Percentiles rank a stretch among this genome's conserved stretches.
Conservation (phyloP, 2,113 vertebrate species). For the Archilochus colubris region DNA sequence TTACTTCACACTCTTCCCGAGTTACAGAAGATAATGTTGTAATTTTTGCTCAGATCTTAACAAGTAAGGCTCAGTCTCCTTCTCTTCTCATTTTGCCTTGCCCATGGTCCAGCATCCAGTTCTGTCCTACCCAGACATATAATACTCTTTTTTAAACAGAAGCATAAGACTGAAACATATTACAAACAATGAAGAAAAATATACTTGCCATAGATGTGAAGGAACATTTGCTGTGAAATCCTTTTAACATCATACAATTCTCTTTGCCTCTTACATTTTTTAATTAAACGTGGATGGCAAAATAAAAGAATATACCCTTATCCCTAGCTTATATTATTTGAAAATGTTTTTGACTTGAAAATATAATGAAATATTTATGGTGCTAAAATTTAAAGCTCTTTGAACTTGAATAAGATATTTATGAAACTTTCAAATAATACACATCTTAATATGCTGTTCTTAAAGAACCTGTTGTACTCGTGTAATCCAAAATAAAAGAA, state of each 20-base stretch:
- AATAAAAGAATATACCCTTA: neutral
- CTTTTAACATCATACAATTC: neutral
- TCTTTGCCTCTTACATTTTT: neutral
- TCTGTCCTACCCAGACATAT: neutral
- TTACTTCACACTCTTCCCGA: neutral
- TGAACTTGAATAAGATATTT: neutral
- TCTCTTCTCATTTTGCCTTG: neutral
- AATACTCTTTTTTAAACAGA: neutral
- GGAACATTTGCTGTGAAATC: neutral
- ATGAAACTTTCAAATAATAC: neutral
- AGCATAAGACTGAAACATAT: neutral
- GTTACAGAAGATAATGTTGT: neutral
- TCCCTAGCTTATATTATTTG: neutral
- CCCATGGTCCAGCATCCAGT: neutral
- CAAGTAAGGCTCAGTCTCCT: neutral
- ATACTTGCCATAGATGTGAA: neutral
- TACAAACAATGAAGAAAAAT: neutral
- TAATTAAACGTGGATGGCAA: neutral
- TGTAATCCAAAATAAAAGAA: neutral
- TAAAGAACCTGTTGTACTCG: neutral
- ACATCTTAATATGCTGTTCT: neutral
- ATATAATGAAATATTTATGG: neutral
- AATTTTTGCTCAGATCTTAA: neutral
- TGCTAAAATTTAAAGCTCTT: neutral
- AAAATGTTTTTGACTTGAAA: neutral